A percentile compares a stretch with the other conserved stretches of the same genome.
phyloP scores from a whole-genome alignment of 2,888 invertebrate genomes.

The Notodonta dromedarius region DNA sequence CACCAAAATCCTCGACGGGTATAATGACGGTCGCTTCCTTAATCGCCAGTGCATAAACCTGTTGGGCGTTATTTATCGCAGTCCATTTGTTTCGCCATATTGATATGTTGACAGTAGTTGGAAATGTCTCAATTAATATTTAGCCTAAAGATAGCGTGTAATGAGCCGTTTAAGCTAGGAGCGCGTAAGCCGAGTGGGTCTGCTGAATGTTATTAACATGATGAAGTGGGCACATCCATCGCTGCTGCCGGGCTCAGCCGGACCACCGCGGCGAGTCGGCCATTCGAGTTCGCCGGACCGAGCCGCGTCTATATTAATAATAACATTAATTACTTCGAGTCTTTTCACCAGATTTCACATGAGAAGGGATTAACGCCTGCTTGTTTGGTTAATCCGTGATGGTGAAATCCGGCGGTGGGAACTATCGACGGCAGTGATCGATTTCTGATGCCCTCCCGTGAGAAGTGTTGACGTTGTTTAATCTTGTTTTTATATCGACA shows the following conservation, averaged over 20 bases:
- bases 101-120: constrained; percentile 66
- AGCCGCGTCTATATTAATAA: constrained; percentile 52
- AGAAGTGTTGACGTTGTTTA: constrained; percentile 35
- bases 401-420: constrained; percentile 57
- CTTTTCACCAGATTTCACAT: constrained; percentile 72
- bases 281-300: constrained; percentile 48
- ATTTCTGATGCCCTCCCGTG: constrained; percentile 44
- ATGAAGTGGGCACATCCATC: constrained; percentile 73
- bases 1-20: constrained; percentile 56
- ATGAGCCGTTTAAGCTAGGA: constrained; percentile 74
- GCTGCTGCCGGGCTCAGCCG: constrained; percentile 44
- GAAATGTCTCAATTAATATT: constrained; percentile 82
- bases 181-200: constrained; percentile 81
- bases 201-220: constrained; percentile 75
- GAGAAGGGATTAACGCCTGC: constrained; percentile 74
- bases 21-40: constrained; percentile 62
- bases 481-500: constrained; percentile 27
- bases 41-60: constrained; percentile 54
- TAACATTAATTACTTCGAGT: constrained; percentile 66
- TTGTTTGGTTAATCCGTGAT: constrained; percentile 72
- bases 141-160: constrained; percentile 79
- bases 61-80: constrained; percentile 60
- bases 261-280: constrained; percentile 62
- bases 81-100: constrained; percentile 63
- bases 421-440: constrained; percentile 50